A percentile compares a stretch with the other conserved stretches of the same genome.
Evolutionary conservation across 2,888 invertebrate genomes (phyloP).

Genomic region (Magallana nippona): DNA sequence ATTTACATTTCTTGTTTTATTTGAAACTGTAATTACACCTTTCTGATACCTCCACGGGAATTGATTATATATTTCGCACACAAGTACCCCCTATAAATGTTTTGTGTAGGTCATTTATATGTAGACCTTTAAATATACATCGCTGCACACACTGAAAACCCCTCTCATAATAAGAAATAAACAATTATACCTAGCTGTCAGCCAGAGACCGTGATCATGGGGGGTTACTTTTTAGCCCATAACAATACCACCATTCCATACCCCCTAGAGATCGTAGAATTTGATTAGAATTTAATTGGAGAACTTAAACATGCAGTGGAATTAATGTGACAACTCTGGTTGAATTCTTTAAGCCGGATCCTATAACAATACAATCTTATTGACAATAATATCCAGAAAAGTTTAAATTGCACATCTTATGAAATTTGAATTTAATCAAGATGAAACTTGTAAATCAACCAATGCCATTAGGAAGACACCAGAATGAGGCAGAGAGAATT

Average conservation of each 20-base stretch:
- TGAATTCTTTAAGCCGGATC: constrained; percentile 32
- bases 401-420: constrained; percentile 35
- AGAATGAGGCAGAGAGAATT: not conserved
- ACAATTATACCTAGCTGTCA: constrained; percentile 36
- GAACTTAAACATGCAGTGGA: constrained; percentile 34
- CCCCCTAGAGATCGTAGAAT: constrained; percentile 40
- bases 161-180: constrained; percentile 43
- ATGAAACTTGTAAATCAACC: constrained; percentile 21
- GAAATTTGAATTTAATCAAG: constrained; percentile 32
- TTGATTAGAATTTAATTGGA: constrained; percentile 45
- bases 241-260: constrained; percentile 42
- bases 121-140: constrained; percentile 41
- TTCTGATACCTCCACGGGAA: not conserved
- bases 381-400: constrained; percentile 12
- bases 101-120: constrained; percentile 40
- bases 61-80: constrained; percentile 40
- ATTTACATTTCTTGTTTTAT: constrained; percentile 11
- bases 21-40: constrained; percentile 29
- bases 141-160: constrained; percentile 41
- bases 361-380: constrained; percentile 30
- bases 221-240: constrained; percentile 34
- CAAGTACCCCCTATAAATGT: constrained; percentile 34
- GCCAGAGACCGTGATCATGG: constrained; percentile 29
- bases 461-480: not conserved
- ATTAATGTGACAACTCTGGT: constrained; percentile 35